Evolutionary conservation across 2,888 invertebrate species (phyloP).

Genomic region (Hetaerina titia): DNA sequence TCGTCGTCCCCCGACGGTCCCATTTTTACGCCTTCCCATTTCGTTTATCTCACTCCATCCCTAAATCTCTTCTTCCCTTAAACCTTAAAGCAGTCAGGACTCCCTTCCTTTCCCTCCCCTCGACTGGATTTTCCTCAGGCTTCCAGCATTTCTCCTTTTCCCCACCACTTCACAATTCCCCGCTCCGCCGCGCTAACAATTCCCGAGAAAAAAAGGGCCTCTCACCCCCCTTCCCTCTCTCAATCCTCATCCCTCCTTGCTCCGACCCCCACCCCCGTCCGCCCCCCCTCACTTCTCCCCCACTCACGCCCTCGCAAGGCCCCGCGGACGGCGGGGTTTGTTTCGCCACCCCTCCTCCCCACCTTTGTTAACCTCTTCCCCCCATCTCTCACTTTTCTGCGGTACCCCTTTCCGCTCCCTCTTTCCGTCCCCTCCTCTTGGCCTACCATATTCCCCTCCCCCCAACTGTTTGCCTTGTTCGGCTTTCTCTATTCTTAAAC

Average conservation of each 20-base stretch:
- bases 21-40: too few species aligned
- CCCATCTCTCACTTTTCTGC: neutral
- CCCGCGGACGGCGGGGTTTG: neutral
- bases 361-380: neutral
- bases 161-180: neutral
- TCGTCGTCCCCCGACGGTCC: too few species aligned
- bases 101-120: too few species aligned
- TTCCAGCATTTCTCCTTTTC: too few species aligned
- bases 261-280: too few species aligned
- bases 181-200: conserved; percentile 46
- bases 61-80: too few species aligned
- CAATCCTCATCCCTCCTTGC: neutral
- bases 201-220: neutral
- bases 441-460: neutral
- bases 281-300: neutral
- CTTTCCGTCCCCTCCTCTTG: neutral
- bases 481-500: neutral
- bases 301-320: neutral
- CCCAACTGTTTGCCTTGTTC: neutral
- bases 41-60: too few species aligned
- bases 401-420: neutral
- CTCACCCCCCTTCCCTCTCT: neutral
- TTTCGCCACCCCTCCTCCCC: neutral
- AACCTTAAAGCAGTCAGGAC: too few species aligned
- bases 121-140: too few species aligned